phyloP scores from a whole-genome alignment of 1,140 invertebrate species.

The Danaus plexippus region DNA sequence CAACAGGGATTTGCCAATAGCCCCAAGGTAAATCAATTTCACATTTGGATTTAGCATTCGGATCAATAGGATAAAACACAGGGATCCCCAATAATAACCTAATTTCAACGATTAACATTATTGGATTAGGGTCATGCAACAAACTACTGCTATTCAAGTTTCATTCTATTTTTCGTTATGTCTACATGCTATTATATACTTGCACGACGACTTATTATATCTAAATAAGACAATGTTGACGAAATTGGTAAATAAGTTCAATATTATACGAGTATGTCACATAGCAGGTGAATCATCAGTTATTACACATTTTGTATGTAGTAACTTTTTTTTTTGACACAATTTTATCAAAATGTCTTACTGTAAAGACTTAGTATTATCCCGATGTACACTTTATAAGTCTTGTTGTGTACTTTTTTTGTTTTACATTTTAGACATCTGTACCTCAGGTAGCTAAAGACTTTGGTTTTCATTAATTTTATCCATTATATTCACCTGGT shows the following conservation, averaged over 20 bases:
- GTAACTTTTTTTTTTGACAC: no score
- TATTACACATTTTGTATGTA: no score
- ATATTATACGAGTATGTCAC: no score
- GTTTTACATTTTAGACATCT: not conserved
- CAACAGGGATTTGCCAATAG: conserved; percentile 41
- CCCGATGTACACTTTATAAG: no score
- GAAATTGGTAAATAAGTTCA: no score
- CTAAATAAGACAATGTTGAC: no score
- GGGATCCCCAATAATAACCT: conserved; percentile 27
- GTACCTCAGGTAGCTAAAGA: not conserved
- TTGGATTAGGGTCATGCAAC: conserved; percentile 44
- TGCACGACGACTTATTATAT: not conserved
- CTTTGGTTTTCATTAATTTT: conserved; percentile 10
- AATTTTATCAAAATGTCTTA: no score
- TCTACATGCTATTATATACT: conserved; percentile 13
- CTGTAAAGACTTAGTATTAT: no score
- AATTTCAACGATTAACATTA: conserved; percentile 22
- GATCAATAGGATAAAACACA: conserved; percentile 3
- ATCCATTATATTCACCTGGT: conserved; percentile 71
- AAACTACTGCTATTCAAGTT: conserved; percentile 26
- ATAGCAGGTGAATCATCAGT: no score
- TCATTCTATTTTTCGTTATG: conserved; percentile 22
- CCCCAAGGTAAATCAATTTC: conserved; percentile 7
- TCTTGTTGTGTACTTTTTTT: not conserved
- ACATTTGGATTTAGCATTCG: conserved; percentile 1